Conservation (phyloP, 2,113 vertebrate genomes). For the Ondatra zibethicus region DNA sequence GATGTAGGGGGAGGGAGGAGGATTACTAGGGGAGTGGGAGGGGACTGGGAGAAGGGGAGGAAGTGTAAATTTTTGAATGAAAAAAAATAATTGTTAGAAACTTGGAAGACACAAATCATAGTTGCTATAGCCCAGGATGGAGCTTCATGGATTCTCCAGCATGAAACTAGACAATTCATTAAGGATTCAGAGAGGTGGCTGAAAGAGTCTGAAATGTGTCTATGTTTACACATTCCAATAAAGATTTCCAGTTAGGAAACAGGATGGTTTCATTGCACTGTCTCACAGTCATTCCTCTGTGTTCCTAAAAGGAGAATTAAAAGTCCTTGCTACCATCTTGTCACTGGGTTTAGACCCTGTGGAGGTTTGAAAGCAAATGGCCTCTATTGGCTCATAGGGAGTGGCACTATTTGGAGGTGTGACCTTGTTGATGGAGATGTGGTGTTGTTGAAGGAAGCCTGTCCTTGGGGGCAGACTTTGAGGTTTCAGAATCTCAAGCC, state of each 20-base stretch:
- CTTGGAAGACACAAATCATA: background rate
- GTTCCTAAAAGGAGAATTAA: background rate
- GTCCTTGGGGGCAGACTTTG: background rate
- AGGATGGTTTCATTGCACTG: background rate
- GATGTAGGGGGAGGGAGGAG: too few species aligned
- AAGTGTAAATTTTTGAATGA: too few species aligned
- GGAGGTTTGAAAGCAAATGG: background rate
- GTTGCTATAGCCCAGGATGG: rapidly evolving
- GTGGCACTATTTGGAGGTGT: background rate
- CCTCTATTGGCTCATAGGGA: background rate
- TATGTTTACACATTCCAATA: background rate
- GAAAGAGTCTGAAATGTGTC: background rate
- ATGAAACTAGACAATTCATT: background rate
- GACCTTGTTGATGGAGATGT: background rate
- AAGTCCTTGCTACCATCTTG: background rate
- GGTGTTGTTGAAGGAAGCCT: background rate
- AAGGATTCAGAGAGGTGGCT: background rate
- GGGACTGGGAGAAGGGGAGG: too few species aligned
- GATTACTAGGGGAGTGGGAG: too few species aligned
- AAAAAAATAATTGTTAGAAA: background rate
- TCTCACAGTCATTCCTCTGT: background rate
- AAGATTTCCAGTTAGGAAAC: background rate
- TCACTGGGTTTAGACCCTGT: background rate
- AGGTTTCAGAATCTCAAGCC: background rate
- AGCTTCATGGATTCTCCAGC: background rate